Base-by-base conservation (phyloP, 2,797 vertebrate species). In the Echiichthys vipera region DNA sequence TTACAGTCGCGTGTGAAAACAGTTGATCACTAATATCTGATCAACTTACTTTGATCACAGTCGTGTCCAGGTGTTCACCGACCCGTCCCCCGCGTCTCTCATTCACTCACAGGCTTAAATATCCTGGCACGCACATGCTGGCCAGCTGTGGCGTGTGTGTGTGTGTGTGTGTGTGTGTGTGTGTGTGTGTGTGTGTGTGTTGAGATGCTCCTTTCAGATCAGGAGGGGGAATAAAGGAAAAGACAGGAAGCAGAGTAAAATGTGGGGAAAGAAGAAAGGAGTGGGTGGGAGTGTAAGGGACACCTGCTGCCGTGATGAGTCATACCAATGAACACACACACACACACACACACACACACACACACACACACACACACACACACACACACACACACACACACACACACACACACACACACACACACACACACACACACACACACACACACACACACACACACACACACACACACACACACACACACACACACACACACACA, bases 261-360 rank as follows among this genome's bases (percentile, higher is more conserved):
- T 14, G 58, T 39, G 22, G 58, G 67, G 42, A 57, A 45, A 6
- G 49, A 59, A 40, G 62, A 25, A 37, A 43, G 57, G 62, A 37
- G 58, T 14, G 22, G 71, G 72, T 73, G 27, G 65, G 70, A 55
- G 64, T 80, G 50, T 54, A 72, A 83, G 30, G 68, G 74, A 87
- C 87, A 91, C 89, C 91, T 91, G 90, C 85, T 84, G 85, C 75
- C 46, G 25, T 79, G 84, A 87, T 90, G 87, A 91, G 80, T 90
- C 88, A 89, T 72, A 57, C 64, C 65, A 32, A 65, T 61, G 65
- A 84, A 74, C 54, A 58, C 49, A 46, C 32, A 59, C 25, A 56
- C 50, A 71, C 49, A 58, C n/a, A n/a, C n/a, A n/a, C n/a, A n/a
- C n/a, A 62, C 46, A 62, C 40, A 47, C 30, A 27, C 55, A 30